Evolutionary conservation across 2,113 vertebrate genomes (phyloP), one percentile per base, ranked within the genome.

Genomic region (Hemibagrus wyckioides): DNA sequence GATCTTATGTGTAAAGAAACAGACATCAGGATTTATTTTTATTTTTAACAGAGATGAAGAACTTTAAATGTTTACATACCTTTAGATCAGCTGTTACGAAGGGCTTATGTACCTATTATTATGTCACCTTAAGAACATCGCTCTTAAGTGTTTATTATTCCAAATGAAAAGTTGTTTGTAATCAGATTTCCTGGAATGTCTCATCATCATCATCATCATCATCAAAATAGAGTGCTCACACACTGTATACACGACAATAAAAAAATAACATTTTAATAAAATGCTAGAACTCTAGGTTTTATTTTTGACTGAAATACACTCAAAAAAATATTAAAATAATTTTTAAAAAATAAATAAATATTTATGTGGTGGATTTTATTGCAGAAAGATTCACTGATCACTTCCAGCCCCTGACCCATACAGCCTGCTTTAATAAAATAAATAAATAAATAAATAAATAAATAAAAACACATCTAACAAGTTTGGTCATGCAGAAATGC

Each of bases 401-500:
- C 67, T 48, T 61, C 39, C 41, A 80, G 84, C 14, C 41, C 23
- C 59, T 54, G 67, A 30, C 36, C 48, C 17, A 4, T 36, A 39
- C 14, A 59, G 17, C 28, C 56, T 39, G 7, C 19, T 39, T 65
- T 33, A n/a, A n/a, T 14, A 1, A 14, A 6, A 28, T 17, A 65
- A 65, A 41, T 19, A 39, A 69, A 83, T 23, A 28, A 71, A 39
- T 4, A 67, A 44, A 17, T n/a, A n/a, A 57, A 48, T 73, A 28
- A 8, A 21, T 28, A 21, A 57, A 36, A 56, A 11, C 21, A 73
- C 30, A 39, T 41, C 39, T 56, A 73, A 73, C 83, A 84, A 57
- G 67, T 73, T 73, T 84, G 83, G 65, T 84, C 83, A 84, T 85
- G 75, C 59, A 85, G 84, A 85, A 79, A 80, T 85, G 9, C 17